Percentiles rank a stretch among this genome's conserved stretches.
phyloP scores from a whole-genome alignment of 2,113 vertebrate species.

The Paradoxurus hermaphroditus region DNA sequence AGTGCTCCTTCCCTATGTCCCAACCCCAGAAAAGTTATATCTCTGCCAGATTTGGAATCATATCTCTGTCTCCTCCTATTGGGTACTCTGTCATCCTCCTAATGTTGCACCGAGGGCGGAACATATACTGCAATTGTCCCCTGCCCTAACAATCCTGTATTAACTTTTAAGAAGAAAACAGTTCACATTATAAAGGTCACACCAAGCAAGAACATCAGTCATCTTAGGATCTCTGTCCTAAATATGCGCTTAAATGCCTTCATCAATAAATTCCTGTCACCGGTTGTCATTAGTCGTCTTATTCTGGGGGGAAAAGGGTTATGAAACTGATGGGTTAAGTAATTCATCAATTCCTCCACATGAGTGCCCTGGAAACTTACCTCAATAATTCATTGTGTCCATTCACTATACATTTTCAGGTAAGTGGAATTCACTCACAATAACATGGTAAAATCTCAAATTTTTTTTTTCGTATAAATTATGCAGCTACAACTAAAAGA shows the following conservation, averaged over 20 bases:
- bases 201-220: not conserved
- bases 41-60: not conserved
- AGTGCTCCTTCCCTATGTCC: not conserved
- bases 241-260: slow-evolving; percentile 38
- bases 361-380: not conserved
- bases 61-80: not conserved
- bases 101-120: not conserved
- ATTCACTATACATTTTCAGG: not conserved
- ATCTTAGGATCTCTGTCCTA: not conserved
- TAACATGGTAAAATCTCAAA: not conserved
- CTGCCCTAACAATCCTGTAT: not conserved
- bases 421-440: slow-evolving; percentile 30
- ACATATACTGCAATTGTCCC: not conserved
- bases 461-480: slow-evolving; percentile 51
- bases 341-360: slow-evolving; percentile 10
- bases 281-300: slow-evolving; percentile 7
- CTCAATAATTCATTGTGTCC: not conserved
- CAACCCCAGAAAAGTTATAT: not conserved
- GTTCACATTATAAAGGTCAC: not conserved
- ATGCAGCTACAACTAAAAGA: not conserved
- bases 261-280: slow-evolving; percentile 20
- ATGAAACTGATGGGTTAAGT: not conserved
- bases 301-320: not conserved
- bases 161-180: not conserved
- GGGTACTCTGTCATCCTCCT: not conserved